phyloP scores from a whole-genome alignment of 2,888 invertebrate genomes.

The Corythucha ciliata region DNA sequence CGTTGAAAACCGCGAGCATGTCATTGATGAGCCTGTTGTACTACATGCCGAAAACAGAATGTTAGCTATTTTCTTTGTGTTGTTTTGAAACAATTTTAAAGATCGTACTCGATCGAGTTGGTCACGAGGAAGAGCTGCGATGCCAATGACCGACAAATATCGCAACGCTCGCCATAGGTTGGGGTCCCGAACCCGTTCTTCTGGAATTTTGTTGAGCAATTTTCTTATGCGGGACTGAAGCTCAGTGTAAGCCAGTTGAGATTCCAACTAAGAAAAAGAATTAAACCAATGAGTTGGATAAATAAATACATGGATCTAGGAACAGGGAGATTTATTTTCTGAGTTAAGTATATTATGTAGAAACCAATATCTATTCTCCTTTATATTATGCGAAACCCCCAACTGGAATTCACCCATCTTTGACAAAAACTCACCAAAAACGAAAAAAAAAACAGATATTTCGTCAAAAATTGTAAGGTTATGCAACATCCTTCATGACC shows the following conservation, averaged over 20 bases:
- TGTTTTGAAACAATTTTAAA: not conserved
- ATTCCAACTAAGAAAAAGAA: constrained; percentile 60
- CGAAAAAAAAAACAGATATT: no score
- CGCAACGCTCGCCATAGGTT: constrained; percentile 61
- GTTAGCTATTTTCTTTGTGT: not conserved
- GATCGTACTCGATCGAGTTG: constrained; percentile 66
- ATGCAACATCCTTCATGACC: no score
- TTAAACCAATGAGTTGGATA: no score
- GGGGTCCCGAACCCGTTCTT: constrained; percentile 57
- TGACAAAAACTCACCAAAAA: no score
- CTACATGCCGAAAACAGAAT: constrained; percentile 44
- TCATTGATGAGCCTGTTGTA: constrained; percentile 80
- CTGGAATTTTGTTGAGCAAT: constrained; percentile 60
- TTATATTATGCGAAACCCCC: no score
- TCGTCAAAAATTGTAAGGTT: no score
- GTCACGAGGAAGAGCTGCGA: constrained; percentile 71
- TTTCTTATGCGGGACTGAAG: constrained; percentile 74
- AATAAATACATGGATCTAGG: no score
- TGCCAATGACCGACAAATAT: constrained; percentile 69
- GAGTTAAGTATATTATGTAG: no score
- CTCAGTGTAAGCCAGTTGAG: constrained; percentile 69
- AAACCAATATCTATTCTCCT: no score
- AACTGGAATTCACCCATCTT: no score
- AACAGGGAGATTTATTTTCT: no score
- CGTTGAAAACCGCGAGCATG: constrained; percentile 79